Conservation (phyloP, 2,797 vertebrate genomes). For the Karalla daura region DNA sequence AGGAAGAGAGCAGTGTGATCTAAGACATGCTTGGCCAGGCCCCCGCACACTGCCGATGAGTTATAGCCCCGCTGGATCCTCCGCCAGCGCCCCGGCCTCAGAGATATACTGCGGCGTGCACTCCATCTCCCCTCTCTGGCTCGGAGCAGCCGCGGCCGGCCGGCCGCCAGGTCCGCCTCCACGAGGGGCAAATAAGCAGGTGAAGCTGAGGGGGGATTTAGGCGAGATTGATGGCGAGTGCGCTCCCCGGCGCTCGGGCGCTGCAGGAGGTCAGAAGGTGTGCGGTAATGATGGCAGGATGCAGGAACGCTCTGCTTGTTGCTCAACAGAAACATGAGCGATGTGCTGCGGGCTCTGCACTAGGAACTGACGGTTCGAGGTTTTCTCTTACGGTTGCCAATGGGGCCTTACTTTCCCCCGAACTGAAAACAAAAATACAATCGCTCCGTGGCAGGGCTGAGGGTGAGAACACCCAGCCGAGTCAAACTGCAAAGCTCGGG, state of each 20-base stretch:
- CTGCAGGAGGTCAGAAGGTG: constrained; percentile 55
- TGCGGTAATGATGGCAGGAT: constrained; percentile 61
- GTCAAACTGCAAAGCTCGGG: constrained; percentile 42
- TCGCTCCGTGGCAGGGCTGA: not conserved
- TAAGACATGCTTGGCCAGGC: constrained; percentile 69
- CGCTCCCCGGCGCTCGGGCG: constrained; percentile 51
- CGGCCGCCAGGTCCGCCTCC: constrained; percentile 49
- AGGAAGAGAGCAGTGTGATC: constrained; percentile 78
- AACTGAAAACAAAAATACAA: constrained; percentile 27
- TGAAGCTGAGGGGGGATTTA: constrained; percentile 53
- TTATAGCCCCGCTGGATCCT: constrained; percentile 62
- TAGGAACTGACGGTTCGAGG: not conserved
- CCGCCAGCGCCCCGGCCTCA: constrained; percentile 48
- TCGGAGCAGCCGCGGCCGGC: constrained; percentile 23
- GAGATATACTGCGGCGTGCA: constrained; percentile 58
- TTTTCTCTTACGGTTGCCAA: constrained; percentile 38
- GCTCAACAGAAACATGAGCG: constrained; percentile 60
- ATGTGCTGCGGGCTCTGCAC: constrained; percentile 32
- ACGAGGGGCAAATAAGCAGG: constrained; percentile 67
- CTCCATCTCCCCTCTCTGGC: constrained; percentile 44
- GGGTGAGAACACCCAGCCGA: constrained; percentile 10
- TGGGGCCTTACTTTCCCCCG: constrained; percentile 5
- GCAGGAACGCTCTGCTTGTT: constrained; percentile 57
- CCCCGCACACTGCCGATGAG: constrained; percentile 68
- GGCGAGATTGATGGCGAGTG: constrained; percentile 55